A percentile compares a stretch with the other conserved stretches of the same genome.
Conservation (phyloP, 2,113 vertebrate genomes). For the Oreotrochilus melanogaster region DNA sequence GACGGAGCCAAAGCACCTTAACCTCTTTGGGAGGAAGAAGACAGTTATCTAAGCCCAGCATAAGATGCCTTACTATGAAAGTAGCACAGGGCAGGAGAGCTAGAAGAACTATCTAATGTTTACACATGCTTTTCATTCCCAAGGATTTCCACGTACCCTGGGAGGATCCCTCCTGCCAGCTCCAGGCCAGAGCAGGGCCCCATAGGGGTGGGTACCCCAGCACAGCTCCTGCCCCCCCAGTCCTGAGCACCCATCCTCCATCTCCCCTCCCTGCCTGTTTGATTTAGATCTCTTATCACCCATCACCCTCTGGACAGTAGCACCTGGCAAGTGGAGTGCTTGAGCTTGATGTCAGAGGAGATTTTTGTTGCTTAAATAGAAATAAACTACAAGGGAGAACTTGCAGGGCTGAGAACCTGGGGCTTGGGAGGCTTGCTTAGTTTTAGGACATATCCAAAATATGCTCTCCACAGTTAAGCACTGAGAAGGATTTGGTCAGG, state of each 20-base stretch:
- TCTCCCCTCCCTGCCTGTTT: background rate
- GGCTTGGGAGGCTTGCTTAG: background rate
- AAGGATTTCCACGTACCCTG: background rate
- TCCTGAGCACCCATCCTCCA: background rate
- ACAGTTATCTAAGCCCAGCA: background rate
- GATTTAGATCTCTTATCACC: background rate
- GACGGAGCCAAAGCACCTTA: background rate
- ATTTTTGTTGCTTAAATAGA: background rate
- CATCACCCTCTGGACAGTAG: background rate
- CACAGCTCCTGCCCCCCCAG: accelerated
- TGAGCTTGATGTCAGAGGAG: background rate
- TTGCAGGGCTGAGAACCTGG: background rate
- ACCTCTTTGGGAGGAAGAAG: background rate
- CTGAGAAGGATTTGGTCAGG: background rate
- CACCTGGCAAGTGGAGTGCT: background rate
- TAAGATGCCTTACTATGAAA: background rate
- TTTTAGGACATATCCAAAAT: background rate
- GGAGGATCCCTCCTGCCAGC: constrained; percentile 27
- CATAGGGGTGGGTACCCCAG: background rate
- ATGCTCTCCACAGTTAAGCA: background rate
- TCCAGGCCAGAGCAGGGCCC: background rate
- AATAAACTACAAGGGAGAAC: background rate
- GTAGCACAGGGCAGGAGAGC: background rate
- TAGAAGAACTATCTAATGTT: constrained; percentile 32
- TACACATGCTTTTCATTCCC: constrained; percentile 53